Evolutionary conservation across 2,797 vertebrate genomes (phyloP).

Genomic region (Phyllotis vaccarum): DNA sequence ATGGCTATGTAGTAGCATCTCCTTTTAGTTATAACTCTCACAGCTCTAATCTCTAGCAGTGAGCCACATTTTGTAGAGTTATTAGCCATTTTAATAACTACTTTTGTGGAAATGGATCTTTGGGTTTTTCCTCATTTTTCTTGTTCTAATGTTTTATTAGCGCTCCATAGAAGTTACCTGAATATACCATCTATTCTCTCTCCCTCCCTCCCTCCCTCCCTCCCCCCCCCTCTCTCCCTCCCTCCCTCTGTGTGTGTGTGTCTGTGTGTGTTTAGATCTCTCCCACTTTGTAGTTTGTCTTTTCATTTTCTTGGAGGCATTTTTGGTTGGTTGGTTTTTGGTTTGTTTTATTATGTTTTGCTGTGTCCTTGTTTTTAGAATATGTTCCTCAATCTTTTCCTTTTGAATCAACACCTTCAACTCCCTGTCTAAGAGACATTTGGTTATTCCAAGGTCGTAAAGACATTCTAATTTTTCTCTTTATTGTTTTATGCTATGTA

Average conservation of each 20-base stretch:
- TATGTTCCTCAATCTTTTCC: background rate
- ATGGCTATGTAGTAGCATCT: background rate
- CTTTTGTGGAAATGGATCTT: conserved; percentile 43
- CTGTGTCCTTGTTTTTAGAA: background rate
- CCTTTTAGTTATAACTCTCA: background rate
- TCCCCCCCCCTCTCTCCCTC: no score
- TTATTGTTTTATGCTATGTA: conserved; percentile 15
- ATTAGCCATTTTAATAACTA: background rate
- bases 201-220: no score
- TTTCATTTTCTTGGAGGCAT: background rate
- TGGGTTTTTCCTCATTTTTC: conserved; percentile 23
- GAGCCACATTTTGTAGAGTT: background rate
- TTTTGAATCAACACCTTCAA: conserved; percentile 31
- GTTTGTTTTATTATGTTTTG: background rate
- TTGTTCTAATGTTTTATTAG: background rate
- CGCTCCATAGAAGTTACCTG: conserved; percentile 4
- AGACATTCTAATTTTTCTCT: conserved; percentile 41
- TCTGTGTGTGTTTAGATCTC: background rate
- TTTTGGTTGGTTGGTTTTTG: background rate
- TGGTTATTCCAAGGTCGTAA: background rate
- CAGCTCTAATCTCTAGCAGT: background rate
- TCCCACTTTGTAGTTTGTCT: background rate
- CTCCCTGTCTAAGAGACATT: conserved; percentile 46
- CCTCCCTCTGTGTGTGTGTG: background rate
- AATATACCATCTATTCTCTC: background rate